Evolutionary conservation across 2,888 invertebrate species (phyloP).

Genomic region (Autographa gamma): DNA sequence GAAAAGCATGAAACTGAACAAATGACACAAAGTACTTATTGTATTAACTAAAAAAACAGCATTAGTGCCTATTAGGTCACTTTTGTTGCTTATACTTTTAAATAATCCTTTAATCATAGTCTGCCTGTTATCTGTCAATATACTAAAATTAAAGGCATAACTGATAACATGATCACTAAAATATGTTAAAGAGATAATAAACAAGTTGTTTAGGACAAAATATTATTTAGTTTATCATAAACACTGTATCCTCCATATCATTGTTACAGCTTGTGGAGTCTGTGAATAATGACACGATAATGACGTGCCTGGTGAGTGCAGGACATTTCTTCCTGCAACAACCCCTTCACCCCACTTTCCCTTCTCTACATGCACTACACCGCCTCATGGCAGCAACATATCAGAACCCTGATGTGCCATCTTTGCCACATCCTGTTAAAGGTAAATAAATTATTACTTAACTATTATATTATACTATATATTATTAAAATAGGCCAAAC

Average conservation of each 20-base stretch:
- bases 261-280: constrained; percentile 95
- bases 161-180: constrained; percentile 9
- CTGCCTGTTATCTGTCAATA: constrained; percentile 11
- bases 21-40: not conserved
- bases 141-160: not conserved
- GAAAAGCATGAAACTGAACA: no score
- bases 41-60: not conserved
- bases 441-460: constrained; percentile 82
- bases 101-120: constrained; percentile 6
- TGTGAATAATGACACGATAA: constrained; percentile 97
- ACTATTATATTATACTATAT: no score
- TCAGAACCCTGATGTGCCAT: constrained; percentile 93
- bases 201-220: not conserved
- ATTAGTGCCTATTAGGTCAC: not conserved
- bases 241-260: constrained; percentile 65
- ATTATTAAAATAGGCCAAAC: no score
- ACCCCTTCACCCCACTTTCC: constrained; percentile 97
- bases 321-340: constrained; percentile 98
- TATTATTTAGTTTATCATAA: constrained; percentile 38
- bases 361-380: constrained; percentile 94
- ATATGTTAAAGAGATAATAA: constrained; percentile 5
- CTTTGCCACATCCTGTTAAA: constrained; percentile 93
- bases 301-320: constrained; percentile 95
- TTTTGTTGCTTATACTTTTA: not conserved
- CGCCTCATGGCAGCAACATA: constrained; percentile 95